Evolutionary conservation across 2,113 vertebrate genomes (phyloP).

Genomic region (Monopterus albus): DNA sequence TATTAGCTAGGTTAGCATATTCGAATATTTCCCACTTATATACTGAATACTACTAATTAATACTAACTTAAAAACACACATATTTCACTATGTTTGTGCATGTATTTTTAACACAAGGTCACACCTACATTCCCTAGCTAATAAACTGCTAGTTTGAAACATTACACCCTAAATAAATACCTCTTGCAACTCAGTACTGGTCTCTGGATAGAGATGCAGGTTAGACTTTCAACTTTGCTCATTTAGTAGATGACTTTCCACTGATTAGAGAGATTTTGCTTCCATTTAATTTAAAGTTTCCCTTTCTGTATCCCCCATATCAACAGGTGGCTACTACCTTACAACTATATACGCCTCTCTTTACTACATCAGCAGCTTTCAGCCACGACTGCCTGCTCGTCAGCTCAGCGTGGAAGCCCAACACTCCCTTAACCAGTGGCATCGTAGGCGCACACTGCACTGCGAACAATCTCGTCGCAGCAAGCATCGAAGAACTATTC

Average conservation of each 20-base stretch:
- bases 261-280: not conserved
- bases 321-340: constrained; percentile 90
- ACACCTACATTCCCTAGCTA: too few species aligned
- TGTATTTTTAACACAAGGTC: too few species aligned
- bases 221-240: not conserved
- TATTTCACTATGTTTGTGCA: too few species aligned
- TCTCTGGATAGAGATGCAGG: not conserved
- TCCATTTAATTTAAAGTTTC: not conserved
- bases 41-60: too few species aligned
- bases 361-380: constrained; percentile 89
- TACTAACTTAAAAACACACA: too few species aligned
- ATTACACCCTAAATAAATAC: too few species aligned
- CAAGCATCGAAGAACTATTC: constrained; percentile 67
- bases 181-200: not conserved
- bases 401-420: constrained; percentile 88
- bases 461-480: constrained; percentile 72
- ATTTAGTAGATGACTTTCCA: not conserved
- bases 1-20: too few species aligned
- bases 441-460: constrained; percentile 87
- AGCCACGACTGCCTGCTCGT: constrained; percentile 76
- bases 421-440: constrained; percentile 88
- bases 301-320: not conserved
- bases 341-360: constrained; percentile 91
- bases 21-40: too few species aligned
- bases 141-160: too few species aligned